These are phyloP conservation scores for Brachypteracias leptosomus DNA, from an alignment of 2,113 vertebrate species.

Conservation along the genomic window DNA sequence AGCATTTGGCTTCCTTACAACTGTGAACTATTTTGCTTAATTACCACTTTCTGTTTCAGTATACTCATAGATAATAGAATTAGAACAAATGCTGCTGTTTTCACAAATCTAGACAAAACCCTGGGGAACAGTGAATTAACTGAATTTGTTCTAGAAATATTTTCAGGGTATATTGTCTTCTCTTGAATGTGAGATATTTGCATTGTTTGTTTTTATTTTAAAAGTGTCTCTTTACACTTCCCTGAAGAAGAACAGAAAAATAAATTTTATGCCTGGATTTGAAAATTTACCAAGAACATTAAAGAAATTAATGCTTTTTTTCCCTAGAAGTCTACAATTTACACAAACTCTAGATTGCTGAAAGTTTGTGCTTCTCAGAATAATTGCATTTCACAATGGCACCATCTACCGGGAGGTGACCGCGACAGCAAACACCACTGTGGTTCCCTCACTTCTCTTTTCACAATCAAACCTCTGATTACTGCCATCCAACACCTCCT, in stretches of 20 bases:
- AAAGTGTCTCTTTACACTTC: background rate
- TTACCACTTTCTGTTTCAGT: background rate
- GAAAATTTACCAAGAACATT: background rate
- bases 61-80: background rate
- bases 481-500: background rate
- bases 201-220: background rate
- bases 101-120: background rate
- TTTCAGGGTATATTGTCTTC: background rate
- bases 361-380: background rate
- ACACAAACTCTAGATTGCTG: background rate
- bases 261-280: background rate
- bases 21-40: background rate
- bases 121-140: background rate
- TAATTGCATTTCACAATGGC: constrained; percentile 54
- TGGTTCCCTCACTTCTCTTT: background rate
- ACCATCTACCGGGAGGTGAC: constrained; percentile 65
- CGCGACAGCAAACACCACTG: background rate
- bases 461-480: background rate
- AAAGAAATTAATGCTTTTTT: background rate
- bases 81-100: background rate
- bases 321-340: background rate
- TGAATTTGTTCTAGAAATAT: background rate
- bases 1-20: background rate
- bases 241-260: background rate
- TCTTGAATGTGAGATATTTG: background rate